Base-by-base conservation (phyloP, 35 echinoderm and acorn worm genomes). In the Acanthaster planci region DNA sequence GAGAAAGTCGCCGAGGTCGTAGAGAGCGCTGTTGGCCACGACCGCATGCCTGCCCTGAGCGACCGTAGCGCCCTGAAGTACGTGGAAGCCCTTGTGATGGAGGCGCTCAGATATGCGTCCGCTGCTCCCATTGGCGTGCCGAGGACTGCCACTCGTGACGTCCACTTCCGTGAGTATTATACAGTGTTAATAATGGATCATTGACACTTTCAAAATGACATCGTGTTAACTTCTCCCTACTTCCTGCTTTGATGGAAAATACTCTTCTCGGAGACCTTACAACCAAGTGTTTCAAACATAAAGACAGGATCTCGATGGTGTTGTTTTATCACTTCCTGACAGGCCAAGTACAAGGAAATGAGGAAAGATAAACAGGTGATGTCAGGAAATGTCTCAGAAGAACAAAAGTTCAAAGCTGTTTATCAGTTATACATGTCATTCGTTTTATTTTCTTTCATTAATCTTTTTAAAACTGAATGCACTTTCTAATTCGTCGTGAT, bases 91-190 rank as follows among this genome's bases (percentile, higher is more conserved):
- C 14, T 52, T 16, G 38, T 38, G 9, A 44, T 44, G 38, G 77
- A 79, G 77, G 77, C 77, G 37, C 38, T 79, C 10, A 40, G 77
- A 52, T 79, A 15, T 37, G 47, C 38, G 23, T 79, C 77, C 38
- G 38, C 47, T 72, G 64, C 64, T 72, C 85, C 85, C 23, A 87
- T 87, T 32, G 85, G 57, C 27, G 76, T 87, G 1, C 85, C 85
- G 0, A 67, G 76, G 18, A 72, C 39, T 1, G 53, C 85, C 8
- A 87, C 85, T 1, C 55, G 76, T 35, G 76, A 87, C 76, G 85
- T 87, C 12, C 54, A 87, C 22, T 78, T 87, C 55, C 19, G 85
- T 87, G 29, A 87, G 85, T 38, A 60, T 44, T 12, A 47, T 47
- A 6, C 12, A 47, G 42, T 47, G 12, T 6, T 36, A 8, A 26